Conservation (phyloP, 2,113 vertebrate species). For the Pseudopodoces humilis region DNA sequence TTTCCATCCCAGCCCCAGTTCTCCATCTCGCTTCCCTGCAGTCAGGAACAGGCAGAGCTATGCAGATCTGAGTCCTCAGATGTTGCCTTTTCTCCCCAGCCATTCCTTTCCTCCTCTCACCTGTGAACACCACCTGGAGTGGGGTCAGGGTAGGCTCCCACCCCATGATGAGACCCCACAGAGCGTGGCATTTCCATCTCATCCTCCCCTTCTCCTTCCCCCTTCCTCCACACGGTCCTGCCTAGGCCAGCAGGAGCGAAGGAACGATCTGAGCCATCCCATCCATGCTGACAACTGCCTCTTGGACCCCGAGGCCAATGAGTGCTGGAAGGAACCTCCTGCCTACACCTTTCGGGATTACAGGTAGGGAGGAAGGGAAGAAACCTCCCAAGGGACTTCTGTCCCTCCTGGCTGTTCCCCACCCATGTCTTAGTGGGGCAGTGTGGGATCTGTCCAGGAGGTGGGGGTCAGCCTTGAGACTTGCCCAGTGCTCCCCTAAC, state of each 20-base stretch:
- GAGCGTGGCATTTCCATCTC: not conserved
- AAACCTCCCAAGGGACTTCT: not conserved
- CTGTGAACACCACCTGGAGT: not conserved
- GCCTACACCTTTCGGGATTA: conserved; percentile 96
- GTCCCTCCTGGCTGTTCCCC: not conserved
- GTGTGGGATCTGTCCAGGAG: not conserved
- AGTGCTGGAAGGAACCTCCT: conserved; percentile 97
- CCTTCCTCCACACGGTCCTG: not conserved
- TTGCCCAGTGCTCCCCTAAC: not conserved
- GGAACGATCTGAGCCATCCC: conserved; percentile 95
- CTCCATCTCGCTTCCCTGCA: not conserved
- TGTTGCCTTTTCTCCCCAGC: not conserved
- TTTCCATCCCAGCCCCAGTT: not conserved
- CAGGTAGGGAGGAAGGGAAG: conserved; percentile 73
- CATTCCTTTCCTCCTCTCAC: not conserved
- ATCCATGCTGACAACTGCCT: conserved; percentile 98
- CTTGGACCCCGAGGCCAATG: conserved; percentile 90
- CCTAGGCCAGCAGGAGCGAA: conserved; percentile 92
- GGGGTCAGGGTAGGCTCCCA: not conserved
- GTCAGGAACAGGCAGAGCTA: not conserved
- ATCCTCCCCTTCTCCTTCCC: not conserved
- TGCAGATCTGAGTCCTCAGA: not conserved
- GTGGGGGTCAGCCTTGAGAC: not conserved
- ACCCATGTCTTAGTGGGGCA: rapidly evolving
- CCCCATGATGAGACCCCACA: not conserved